Percentiles rank a stretch among this genome's conserved stretches.
These are phyloP conservation scores for Phaenicophaeus curvirostris DNA, from an alignment of 2,797 vertebrate species.

Conservation along the genomic window DNA sequence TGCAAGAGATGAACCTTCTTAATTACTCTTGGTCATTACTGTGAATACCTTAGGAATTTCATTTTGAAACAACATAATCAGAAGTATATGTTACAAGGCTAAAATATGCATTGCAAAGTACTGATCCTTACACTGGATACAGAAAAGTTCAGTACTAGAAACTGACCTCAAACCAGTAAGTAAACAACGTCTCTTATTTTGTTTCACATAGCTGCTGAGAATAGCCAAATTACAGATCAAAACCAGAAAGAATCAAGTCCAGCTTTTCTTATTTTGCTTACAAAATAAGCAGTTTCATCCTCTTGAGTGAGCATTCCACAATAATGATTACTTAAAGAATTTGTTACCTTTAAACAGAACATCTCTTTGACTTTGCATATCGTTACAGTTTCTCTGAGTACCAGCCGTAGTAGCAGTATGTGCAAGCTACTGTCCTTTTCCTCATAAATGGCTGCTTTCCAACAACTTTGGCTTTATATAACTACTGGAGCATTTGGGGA, in stretches of 20 bases:
- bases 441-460: slow-evolving; percentile 18
- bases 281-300: not conserved
- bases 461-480: slow-evolving; percentile 23
- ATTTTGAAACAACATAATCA: not conserved
- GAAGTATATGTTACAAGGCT: not conserved
- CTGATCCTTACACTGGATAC: not conserved
- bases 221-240: not conserved
- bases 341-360: not conserved
- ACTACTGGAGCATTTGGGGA: not conserved
- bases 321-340: not conserved
- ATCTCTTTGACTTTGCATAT: not conserved
- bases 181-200: slow-evolving; percentile 2
- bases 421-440: not conserved
- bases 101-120: not conserved
- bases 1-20: not conserved
- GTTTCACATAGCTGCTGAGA: not conserved
- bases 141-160: not conserved
- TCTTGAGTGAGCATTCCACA: not conserved
- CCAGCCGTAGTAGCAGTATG: not conserved
- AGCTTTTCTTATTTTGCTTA: not conserved
- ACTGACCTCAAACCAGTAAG: not conserved
- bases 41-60: not conserved
- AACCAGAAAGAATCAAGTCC: not conserved
- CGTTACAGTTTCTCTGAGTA: not conserved
- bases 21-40: not conserved